Evolutionary conservation across 2,113 vertebrate genomes (phyloP).

Genomic region (Pongo pygmaeus): DNA sequence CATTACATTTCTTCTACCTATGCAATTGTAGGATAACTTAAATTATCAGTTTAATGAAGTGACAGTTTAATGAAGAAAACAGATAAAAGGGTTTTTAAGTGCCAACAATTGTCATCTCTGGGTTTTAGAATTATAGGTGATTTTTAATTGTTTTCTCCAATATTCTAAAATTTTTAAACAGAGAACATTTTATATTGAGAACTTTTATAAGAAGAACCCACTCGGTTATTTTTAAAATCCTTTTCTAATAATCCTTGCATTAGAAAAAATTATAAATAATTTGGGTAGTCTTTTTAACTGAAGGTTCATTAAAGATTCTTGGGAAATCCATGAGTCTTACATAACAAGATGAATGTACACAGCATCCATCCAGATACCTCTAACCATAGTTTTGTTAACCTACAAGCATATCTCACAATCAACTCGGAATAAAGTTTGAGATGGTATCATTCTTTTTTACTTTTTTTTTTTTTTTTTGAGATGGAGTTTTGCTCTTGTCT

Average conservation of each 20-base stretch:
- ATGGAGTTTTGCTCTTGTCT: too few relatives aligned
- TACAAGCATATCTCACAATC: neutral
- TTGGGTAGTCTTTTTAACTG: neutral
- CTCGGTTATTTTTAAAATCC: neutral
- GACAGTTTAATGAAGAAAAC: neutral
- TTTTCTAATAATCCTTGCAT: neutral
- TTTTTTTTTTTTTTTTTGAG: too few relatives aligned
- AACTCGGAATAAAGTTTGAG: neutral
- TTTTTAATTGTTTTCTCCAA: slow-evolving; percentile 12
- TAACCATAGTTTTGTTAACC: neutral
- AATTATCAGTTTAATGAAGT: neutral
- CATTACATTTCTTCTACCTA: neutral
- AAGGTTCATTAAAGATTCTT: neutral
- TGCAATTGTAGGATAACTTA: neutral
- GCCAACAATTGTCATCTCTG: neutral
- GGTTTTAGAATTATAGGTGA: neutral
- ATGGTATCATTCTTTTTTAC: neutral
- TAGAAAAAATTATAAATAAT: slow-evolving; percentile 13
- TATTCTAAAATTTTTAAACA: slow-evolving; percentile 35
- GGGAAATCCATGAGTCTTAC: neutral
- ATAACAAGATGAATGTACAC: neutral
- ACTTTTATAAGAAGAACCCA: neutral
- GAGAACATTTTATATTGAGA: neutral
- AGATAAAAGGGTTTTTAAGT: neutral
- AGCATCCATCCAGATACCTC: neutral